These are phyloP conservation scores for Biston betularia DNA, from an alignment of 2,888 invertebrate species.

Conservation along the genomic window DNA sequence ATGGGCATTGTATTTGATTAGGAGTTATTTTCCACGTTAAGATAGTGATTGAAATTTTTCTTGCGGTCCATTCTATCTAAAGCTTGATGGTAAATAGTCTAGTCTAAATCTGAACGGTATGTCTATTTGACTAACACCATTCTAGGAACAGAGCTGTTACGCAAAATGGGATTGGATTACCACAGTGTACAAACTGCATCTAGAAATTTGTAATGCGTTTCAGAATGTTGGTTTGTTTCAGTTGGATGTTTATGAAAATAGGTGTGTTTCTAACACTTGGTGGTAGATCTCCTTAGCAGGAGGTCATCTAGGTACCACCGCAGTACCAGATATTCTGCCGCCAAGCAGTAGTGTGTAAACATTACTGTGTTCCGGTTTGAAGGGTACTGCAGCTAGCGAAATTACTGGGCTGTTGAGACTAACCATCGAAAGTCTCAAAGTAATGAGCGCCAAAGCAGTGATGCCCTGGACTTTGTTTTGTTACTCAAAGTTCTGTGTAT, in stretches of 20 bases:
- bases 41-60: background rate
- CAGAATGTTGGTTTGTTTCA: background rate
- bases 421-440: no score
- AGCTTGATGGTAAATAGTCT: conserved; percentile 22
- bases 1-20: background rate
- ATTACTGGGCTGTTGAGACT: no score
- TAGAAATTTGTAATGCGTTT: background rate
- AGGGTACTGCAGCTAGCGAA: no score
- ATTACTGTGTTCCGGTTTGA: no score
- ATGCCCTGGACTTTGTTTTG: no score
- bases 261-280: background rate
- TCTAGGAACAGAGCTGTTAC: conserved; percentile 28
- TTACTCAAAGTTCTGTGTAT: no score
- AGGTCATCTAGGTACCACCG: no score
- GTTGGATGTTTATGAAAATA: background rate
- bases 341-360: no score
- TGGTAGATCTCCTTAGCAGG: no score
- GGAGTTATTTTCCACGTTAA: background rate
- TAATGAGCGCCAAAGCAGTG: no score
- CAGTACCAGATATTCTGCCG: no score
- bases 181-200: conserved; percentile 12
- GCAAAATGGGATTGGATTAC: conserved; percentile 33
- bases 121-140: conserved; percentile 34
- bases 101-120: conserved; percentile 35
- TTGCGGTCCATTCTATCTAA: conserved; percentile 5